Base-by-base conservation (phyloP, 2,113 vertebrate genomes). In the Catharus fuscescens region DNA sequence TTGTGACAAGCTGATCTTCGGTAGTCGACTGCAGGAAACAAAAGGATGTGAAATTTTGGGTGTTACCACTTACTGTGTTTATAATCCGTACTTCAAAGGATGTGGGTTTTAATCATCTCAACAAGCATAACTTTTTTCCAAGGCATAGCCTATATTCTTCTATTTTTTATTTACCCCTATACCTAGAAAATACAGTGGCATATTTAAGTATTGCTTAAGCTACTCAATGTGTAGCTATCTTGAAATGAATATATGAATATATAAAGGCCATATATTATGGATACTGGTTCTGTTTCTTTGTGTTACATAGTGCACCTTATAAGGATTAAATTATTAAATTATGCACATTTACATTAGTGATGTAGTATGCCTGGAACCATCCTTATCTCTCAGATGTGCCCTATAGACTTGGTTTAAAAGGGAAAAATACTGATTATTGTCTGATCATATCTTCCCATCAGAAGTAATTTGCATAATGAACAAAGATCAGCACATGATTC, bases 401-500 rank as follows among this genome's bases (percentile, higher is more conserved):
- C 45, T 79, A 15, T 54, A 38, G n/a, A 61, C 36, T 86, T 71
- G 29, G 13, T 4, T 77, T 88, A 92, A 92, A 67, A 86, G 44
- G 40, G 20, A 83, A 83, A 88, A 94, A 64, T 82, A 80, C 85
- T 67, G 44, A 57, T 93, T 92, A 83, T 88, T 82, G 31, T 67
- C 61, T 74, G 64, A 80, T 95, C 52, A 8, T 93, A 79, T 66
- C 71, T 72, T 94, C 56, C 60, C 25, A 66, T 90, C 71, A 71
- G 71, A 93, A 86, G n/a, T 88, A 92, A 96, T 94, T 88, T 95
- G 31, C 93, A 92, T 96, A 90, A 94, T 80, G 52, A 65, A 56
- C 82, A 66, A 77, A 92, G 79, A 93, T 90, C 50, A 57, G 50
- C 66, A 78, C 52, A 48, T 42, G 67, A 76, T 92, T 92, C 57